Conservation (phyloP, 2,797 vertebrate species). For the Pelobates cultripes region DNA sequence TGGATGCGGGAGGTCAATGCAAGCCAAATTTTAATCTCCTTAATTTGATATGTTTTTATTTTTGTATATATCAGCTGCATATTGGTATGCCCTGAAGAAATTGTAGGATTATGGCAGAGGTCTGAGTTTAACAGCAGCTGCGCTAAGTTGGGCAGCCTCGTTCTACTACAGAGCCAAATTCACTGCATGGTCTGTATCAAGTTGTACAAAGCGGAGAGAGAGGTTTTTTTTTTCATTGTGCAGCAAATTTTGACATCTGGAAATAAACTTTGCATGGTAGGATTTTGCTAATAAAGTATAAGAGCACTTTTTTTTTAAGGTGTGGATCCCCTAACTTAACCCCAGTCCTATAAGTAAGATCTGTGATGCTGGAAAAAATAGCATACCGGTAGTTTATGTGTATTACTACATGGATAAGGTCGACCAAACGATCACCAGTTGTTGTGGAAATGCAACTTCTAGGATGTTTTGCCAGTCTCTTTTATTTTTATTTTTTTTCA, state of each 20-base stretch:
- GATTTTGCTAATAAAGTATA: conserved; percentile 42
- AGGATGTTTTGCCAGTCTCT: no score
- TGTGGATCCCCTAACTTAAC: neutral
- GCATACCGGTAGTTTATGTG: no score
- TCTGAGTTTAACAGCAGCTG: conserved; percentile 27
- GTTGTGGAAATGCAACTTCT: no score
- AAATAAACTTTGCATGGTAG: conserved; percentile 29
- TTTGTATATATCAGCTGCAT: no score
- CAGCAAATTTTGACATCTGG: conserved; percentile 47
- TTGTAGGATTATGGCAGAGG: conserved; percentile 4
- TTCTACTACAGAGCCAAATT: neutral
- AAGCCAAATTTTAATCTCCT: no score
- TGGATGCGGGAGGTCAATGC: no score
- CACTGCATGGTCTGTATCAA: conserved; percentile 35
- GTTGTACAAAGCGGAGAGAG: neutral
- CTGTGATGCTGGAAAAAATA: no score
- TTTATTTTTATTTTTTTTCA: no score
- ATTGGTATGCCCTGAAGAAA: neutral
- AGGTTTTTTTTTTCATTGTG: conserved; percentile 10
- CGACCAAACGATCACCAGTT: no score
- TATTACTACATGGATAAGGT: no score
- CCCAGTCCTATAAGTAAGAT: no score
- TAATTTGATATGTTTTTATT: no score
- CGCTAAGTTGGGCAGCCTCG: neutral
- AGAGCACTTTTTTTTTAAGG: neutral